phyloP scores from a whole-genome alignment of 1,140 invertebrate species.

The Octopus sinensis region DNA sequence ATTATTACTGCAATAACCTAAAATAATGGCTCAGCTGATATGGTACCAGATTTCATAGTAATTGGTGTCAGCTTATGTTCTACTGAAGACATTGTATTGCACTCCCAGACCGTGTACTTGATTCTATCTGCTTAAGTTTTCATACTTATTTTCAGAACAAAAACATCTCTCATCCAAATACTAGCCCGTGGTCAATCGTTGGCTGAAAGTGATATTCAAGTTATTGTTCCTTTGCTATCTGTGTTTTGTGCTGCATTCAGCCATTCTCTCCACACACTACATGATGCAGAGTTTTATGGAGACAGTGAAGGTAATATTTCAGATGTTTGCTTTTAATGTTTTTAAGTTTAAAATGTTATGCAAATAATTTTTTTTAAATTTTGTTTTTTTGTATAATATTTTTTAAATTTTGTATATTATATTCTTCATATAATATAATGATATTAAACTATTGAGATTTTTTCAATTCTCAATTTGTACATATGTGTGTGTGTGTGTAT shows the following conservation, averaged over 20 bases:
- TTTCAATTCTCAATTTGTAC: neutral
- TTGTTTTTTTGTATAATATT: too few species aligned
- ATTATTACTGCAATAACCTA: too few species aligned
- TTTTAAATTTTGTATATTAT: too few species aligned
- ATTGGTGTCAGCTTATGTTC: too few species aligned
- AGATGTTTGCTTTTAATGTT: neutral
- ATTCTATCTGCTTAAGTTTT: conserved; percentile 6
- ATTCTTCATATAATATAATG: too few species aligned
- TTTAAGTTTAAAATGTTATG: neutral
- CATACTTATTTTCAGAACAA: conserved; percentile 37
- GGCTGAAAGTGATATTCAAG: conserved; percentile 66
- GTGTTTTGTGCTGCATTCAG: conserved; percentile 84
- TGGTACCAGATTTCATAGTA: too few species aligned
- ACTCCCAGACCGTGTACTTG: too few species aligned
- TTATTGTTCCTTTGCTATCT: conserved; percentile 74
- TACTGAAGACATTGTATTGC: too few species aligned
- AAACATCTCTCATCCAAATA: conserved; percentile 69
- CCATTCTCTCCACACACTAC: conserved; percentile 77
- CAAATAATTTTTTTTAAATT: too few species aligned
- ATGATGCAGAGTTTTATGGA: conserved; percentile 79
- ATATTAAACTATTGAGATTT: too few species aligned
- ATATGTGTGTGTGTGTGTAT: neutral
- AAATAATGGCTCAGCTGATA: too few species aligned
- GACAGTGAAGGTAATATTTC: conserved; percentile 37
- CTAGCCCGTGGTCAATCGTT: conserved; percentile 70